These are phyloP conservation scores for Trypoxylon attenuatum DNA, from an alignment of 2,888 invertebrate species.

Conservation along the genomic window DNA sequence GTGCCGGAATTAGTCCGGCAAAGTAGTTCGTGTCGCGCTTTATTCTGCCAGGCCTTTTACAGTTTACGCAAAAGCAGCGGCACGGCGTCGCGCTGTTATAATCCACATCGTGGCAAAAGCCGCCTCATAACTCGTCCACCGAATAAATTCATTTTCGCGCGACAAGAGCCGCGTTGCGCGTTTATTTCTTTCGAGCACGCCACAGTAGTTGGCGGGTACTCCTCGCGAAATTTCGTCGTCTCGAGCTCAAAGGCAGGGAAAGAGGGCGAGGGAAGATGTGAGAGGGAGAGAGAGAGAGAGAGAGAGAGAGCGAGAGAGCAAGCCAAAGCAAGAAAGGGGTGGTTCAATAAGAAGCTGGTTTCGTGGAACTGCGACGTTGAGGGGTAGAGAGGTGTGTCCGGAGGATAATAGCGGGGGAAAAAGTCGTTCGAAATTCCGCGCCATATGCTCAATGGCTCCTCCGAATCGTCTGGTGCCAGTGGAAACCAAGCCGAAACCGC, in stretches of 20 bases:
- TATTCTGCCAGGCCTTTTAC: too few species aligned
- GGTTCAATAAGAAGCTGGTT: slow-evolving; percentile 20
- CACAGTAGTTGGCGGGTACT: background rate
- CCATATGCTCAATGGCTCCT: slow-evolving; percentile 64
- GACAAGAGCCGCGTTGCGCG: too few species aligned
- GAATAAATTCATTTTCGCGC: background rate
- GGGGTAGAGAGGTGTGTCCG: background rate
- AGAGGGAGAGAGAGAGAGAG: too few species aligned
- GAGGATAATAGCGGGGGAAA: slow-evolving; percentile 34
- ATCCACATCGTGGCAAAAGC: too few species aligned
- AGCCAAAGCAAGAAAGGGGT: background rate
- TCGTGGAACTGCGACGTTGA: slow-evolving; percentile 9
- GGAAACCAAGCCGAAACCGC: background rate
- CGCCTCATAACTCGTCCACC: background rate
- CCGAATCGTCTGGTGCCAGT: slow-evolving; percentile 21
- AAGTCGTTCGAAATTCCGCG: slow-evolving; percentile 66
- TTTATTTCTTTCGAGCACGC: too few species aligned
- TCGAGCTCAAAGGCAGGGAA: background rate
- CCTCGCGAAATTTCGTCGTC: background rate
- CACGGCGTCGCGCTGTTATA: background rate
- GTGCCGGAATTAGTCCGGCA: too few species aligned
- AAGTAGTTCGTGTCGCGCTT: too few species aligned
- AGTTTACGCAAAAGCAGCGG: too few species aligned
- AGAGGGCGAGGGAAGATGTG: background rate
- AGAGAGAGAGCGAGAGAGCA: too few species aligned